Evolutionary conservation across 37 sponge, comb jelly and placozoan genomes (phyloP).

Genomic region (Beroe ovata): DNA sequence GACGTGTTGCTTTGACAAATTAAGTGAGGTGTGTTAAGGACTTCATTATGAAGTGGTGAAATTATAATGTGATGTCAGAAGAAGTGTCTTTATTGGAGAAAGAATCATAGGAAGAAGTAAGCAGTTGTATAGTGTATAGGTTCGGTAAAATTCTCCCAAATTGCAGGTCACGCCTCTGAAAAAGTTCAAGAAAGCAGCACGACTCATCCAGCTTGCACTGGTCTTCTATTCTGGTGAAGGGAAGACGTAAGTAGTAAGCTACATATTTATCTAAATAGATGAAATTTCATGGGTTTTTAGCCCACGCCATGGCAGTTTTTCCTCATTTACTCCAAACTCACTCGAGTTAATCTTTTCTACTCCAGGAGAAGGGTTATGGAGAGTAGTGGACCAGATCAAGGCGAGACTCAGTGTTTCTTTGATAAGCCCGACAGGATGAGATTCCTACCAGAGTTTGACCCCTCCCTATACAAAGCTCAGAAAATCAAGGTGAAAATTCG

Average conservation of each 20-base stretch:
- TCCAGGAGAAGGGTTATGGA: neutral
- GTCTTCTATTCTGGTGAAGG: slow-evolving; percentile 63
- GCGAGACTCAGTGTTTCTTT: neutral
- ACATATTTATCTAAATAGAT: neutral
- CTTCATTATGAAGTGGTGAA: too few relatives aligned
- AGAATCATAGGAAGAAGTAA: too few relatives aligned
- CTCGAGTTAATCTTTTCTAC: too few relatives aligned
- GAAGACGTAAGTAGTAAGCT: slow-evolving; percentile 46
- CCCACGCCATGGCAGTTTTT: too few relatives aligned
- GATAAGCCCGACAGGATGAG: slow-evolving; percentile 48
- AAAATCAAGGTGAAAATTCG: slow-evolving; percentile 4
- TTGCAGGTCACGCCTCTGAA: slow-evolving; percentile 16
- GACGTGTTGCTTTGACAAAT: too few relatives aligned
- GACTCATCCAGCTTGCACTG: slow-evolving; percentile 34
- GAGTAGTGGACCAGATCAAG: neutral
- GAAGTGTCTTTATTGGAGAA: too few relatives aligned
- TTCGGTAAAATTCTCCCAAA: too few relatives aligned
- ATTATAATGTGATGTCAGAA: too few relatives aligned
- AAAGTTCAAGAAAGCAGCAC: slow-evolving; percentile 33
- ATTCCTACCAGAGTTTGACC: slow-evolving; percentile 48
- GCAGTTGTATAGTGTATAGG: too few relatives aligned
- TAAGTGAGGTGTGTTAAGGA: too few relatives aligned
- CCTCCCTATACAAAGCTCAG: slow-evolving; percentile 61
- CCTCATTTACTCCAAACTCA: too few relatives aligned
- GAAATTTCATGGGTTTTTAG: neutral